These are phyloP conservation scores for Graphium colonna DNA, from an alignment of 2,888 invertebrate genomes.

Conservation along the genomic window DNA sequence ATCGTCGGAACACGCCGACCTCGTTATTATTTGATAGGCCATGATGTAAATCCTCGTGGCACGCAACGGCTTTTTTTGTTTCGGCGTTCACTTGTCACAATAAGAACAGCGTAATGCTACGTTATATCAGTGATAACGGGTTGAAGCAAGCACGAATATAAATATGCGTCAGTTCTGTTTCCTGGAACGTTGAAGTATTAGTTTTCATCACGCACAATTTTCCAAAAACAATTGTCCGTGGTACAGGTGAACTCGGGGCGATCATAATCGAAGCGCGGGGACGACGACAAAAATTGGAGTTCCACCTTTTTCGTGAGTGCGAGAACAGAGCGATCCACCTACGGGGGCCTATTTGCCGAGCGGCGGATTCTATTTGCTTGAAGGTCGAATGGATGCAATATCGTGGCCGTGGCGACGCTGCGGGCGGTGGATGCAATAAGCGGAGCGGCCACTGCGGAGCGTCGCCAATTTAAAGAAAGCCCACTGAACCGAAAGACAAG, in stretches of 20 bases:
- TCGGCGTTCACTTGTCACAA: conserved; percentile 67
- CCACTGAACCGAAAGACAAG: conserved; percentile 81
- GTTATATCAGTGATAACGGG: conserved; percentile 49
- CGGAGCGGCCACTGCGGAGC: conserved; percentile 70
- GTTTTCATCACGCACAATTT: conserved; percentile 70
- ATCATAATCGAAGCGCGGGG: conserved; percentile 46
- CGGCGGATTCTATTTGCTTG: conserved; percentile 77
- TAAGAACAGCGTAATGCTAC: conserved; percentile 68
- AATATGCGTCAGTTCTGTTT: conserved; percentile 63
- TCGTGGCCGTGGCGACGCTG: conserved; percentile 73
- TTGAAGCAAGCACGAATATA: conserved; percentile 56
- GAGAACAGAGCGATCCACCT: too few relatives aligned
- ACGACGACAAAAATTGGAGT: conserved; percentile 68
- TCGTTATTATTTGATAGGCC: conserved; percentile 75
- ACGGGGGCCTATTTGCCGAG: conserved; percentile 72
- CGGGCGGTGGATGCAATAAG: conserved; percentile 76
- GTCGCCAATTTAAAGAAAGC: conserved; percentile 81
- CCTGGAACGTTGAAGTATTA: conserved; percentile 64
- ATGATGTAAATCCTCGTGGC: conserved; percentile 71
- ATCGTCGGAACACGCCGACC: conserved; percentile 59
- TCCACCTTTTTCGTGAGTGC: conserved; percentile 58
- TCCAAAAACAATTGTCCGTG: conserved; percentile 36
- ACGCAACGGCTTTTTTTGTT: conserved; percentile 61
- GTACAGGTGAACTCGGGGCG: conserved; percentile 33
- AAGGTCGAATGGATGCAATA: conserved; percentile 77